Percentiles rank a stretch among this genome's conserved stretches.
Evolutionary conservation across 2,797 vertebrate species (phyloP).

Genomic region (Gymnoscopelus braueri): DNA sequence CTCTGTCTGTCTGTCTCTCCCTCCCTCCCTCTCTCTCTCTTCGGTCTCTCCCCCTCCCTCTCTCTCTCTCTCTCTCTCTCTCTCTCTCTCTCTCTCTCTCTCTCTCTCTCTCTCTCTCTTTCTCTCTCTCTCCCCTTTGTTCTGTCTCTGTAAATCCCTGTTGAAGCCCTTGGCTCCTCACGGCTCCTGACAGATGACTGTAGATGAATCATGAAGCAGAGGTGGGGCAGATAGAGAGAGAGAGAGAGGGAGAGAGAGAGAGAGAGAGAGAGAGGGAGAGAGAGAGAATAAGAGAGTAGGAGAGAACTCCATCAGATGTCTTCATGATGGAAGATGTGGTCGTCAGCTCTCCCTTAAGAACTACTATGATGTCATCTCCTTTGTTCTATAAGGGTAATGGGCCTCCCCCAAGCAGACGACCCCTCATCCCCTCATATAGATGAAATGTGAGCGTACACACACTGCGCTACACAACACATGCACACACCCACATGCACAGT

Average conservation of each 20-base stretch:
- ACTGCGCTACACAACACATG: not conserved
- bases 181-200: slow-evolving; percentile 10
- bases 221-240: not conserved
- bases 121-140: not conserved
- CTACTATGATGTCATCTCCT: slow-evolving; percentile 20
- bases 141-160: not conserved
- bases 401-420: not conserved
- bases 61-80: not conserved
- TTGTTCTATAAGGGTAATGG: slow-evolving; percentile 20
- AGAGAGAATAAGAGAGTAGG: not conserved
- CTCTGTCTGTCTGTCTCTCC: not conserved
- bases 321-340: slow-evolving; percentile 25
- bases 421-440: not conserved
- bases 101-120: not conserved
- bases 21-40: not conserved
- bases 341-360: not conserved
- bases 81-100: not conserved
- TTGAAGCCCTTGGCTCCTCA: not conserved
- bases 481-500: not conserved
- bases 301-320: slow-evolving; percentile 5
- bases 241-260: not conserved
- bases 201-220: slow-evolving; percentile 5
- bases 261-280: not conserved
- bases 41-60: not conserved
- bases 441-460: slow-evolving; percentile 1